Evolutionary conservation across 2,888 invertebrate species (phyloP), one percentile per base, ranked within the genome.

Genomic region (Lacanobia oleracea): DNA sequence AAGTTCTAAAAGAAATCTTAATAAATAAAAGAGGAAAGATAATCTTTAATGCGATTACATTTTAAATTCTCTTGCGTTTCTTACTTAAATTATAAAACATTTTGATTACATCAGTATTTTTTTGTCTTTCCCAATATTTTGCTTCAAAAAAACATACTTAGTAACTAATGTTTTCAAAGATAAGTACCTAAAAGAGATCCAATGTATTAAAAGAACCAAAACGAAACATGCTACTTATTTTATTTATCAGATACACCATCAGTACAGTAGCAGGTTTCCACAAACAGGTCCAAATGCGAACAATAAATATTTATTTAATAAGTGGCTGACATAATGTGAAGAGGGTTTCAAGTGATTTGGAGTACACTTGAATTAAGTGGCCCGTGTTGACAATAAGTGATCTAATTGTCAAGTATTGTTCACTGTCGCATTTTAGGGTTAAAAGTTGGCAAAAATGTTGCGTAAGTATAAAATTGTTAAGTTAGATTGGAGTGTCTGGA

Each of bases 401-500:
- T 77, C 75, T 83, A 86, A 85, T 81, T 79, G 68, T 81, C 63
- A 72, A 77, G 77, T 70, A 63, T 53, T 12, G 23, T 27, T 62
- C 56, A 56, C 18, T 53, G 60, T 56, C 12, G 54, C 56, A 4
- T 81, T 90, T 87, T 84, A 87, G 75, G 83, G 88, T 86, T 88
- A 89, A 27, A 51, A 21, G 76, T 27, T n/a, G n/a, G n/a, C n/a
- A n/a, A n/a, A n/a, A n/a, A n/a, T n/a, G n/a, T n/a, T n/a, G n/a
- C n/a, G 10, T 40, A 18, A 2, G 14, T 10, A 8, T 43, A 16
- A 14, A 43, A 12, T 40, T 37, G 14, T 5, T 1, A 45, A 16
- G 5, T 27, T 7, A 33, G 33, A 33, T 5, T 33, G 33, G 33
- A 33, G 33, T 33, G 33, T 33, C 33, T 33, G 33, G 33, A 33